A percentile compares a stretch with the other conserved stretches of the same genome.
phyloP scores from a whole-genome alignment of 2,888 invertebrate species.

The Encarsia formosa region DNA sequence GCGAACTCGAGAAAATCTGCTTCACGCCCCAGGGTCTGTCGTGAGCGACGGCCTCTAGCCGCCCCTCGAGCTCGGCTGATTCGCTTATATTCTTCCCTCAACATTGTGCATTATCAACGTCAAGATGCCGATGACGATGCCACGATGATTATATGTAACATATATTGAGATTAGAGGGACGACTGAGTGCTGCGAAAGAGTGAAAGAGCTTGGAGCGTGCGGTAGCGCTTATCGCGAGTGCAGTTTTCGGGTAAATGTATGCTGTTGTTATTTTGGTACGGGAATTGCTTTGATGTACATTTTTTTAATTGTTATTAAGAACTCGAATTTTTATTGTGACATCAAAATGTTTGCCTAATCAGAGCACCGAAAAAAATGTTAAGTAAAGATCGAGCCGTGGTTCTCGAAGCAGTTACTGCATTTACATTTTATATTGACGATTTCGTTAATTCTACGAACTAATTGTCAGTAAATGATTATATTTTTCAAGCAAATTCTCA shows the following conservation, averaged over 20 bases:
- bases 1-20: constrained; percentile 51
- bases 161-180: constrained; percentile 12
- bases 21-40: constrained; percentile 52
- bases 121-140: constrained; percentile 25
- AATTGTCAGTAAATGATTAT: no score
- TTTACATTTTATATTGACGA: no score
- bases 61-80: constrained; percentile 4
- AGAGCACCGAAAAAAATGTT: no score
- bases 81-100: constrained; percentile 20
- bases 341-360: no score
- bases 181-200: constrained; percentile 6
- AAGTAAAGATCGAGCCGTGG: no score
- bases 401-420: no score
- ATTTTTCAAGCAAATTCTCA: no score
- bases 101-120: constrained; percentile 26
- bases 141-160: constrained; percentile 7
- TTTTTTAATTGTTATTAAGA: no score
- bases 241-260: constrained; percentile 9
- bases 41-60: constrained; percentile 39
- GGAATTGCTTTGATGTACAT: no score
- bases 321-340: no score
- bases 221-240: constrained; percentile 18
- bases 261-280: no score
- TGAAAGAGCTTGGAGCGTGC: constrained; percentile 1
- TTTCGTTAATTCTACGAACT: no score